These are phyloP conservation scores for Epizoanthus stellaris DNA, from an alignment of 92 coral and sea anemone species.

Conservation along the genomic window DNA sequence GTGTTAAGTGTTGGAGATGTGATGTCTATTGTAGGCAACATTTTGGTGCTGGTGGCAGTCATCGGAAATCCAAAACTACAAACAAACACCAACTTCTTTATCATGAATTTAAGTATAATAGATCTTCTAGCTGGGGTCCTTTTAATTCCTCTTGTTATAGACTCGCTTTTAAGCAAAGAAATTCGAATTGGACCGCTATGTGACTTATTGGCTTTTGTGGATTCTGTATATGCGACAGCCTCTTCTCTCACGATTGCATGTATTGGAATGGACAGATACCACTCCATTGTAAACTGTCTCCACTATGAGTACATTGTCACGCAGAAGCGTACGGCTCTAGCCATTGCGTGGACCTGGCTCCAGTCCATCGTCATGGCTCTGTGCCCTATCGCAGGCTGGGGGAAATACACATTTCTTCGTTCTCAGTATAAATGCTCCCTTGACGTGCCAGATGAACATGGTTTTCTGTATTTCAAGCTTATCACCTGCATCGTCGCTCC, in stretches of 20 bases:
- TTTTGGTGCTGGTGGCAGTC: constrained; percentile 79
- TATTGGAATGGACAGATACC: constrained; percentile 92
- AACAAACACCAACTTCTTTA: constrained; percentile 87
- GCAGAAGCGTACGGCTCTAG: constrained; percentile 76
- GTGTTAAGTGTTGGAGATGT: constrained; percentile 45
- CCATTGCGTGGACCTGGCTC: constrained; percentile 81
- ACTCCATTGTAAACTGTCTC: constrained; percentile 91
- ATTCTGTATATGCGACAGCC: constrained; percentile 81
- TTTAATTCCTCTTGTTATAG: constrained; percentile 74
- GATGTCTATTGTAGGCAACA: constrained; percentile 70
- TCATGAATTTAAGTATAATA: constrained; percentile 84
- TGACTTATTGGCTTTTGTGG: constrained; percentile 77
- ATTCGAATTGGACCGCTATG: constrained; percentile 55
- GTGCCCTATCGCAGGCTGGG: constrained; percentile 89
- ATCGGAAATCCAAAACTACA: constrained; percentile 87
- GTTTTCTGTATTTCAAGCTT: constrained; percentile 71
- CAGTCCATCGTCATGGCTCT: constrained; percentile 71
- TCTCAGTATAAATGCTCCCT: constrained; percentile 79
- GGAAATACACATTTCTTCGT: constrained; percentile 65
- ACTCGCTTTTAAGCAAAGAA: constrained; percentile 54
- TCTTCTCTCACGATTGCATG: constrained; percentile 88
- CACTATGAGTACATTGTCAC: constrained; percentile 90
- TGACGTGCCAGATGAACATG: constrained; percentile 66
- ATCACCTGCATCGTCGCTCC: constrained; percentile 74
- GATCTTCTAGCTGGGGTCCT: constrained; percentile 82